Evolutionary conservation across 1,140 invertebrate genomes (phyloP), one percentile per base, ranked within the genome.

Genomic region (Medauroidea extradentata): DNA sequence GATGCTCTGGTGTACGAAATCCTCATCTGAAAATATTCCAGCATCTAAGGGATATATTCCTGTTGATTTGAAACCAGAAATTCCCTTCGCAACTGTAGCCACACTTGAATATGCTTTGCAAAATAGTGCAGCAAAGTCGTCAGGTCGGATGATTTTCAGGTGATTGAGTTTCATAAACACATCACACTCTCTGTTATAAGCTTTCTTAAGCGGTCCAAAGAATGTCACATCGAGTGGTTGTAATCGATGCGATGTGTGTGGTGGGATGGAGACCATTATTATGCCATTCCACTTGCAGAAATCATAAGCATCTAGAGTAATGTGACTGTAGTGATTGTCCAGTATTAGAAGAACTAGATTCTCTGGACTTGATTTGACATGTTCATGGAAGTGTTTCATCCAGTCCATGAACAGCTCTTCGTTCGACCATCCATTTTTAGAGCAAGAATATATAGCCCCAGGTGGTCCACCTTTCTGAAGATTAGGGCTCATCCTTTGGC

Each of bases 191-290:
- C 42, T 29, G 44, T 58, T 64, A 64, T 62, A 66, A 11, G 56
- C 46, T 3, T 24, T 42, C 25, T 62, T 62, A 27, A 60, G 41
- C 24, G 58, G 38, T 21, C 56, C 48, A 39, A 54, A 62, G 39
- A 62, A 29, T 59, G 57, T 21, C 4, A 4, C 29, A 34, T 34
- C 29, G 5, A 34, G 29, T 34, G 29, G 29, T 34, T 34, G 29
- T 11, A 59, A 34, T 25, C 49, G 39, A 57, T 76, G 70, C 42
- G 71, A 68, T 23, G 65, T 69, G 63, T 76, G 71, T 8, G 71
- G 72, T 49, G 68, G 71, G 46, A 77, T 64, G 19, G 67, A 68
- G 41, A 77, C 42, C 53, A 75, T 41, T 43, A 69, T 53, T 29
- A 49, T 68, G 39, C 69, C 14, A 57, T 69, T 66, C 19, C 60